Conservation (phyloP, 2,113 vertebrate genomes). For the Pterocles gutturalis region DNA sequence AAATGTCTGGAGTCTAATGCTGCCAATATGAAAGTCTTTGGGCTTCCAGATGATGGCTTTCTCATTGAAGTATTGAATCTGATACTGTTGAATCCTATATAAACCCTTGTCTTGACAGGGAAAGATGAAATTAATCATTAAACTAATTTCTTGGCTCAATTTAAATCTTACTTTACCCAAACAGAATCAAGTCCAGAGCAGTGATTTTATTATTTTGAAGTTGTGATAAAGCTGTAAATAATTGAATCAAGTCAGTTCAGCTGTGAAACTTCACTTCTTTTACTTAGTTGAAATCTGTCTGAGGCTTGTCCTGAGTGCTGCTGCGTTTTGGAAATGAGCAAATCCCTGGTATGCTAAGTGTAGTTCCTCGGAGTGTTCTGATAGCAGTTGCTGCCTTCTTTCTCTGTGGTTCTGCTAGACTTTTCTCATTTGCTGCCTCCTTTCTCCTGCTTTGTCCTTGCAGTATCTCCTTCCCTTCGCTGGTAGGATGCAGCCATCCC, state of each 20-base stretch:
- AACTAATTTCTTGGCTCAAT: background rate
- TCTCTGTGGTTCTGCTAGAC: background rate
- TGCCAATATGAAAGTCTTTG: background rate
- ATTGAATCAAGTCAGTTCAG: background rate
- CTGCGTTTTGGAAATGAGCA: background rate
- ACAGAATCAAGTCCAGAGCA: background rate
- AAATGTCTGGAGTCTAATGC: background rate
- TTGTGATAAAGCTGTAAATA: slow-evolving; percentile 5
- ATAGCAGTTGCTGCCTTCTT: background rate
- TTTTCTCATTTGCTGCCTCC: background rate
- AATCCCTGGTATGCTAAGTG: background rate
- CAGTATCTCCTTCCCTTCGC: background rate
- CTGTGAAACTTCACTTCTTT: background rate
- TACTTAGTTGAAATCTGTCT: background rate
- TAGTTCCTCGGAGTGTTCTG: background rate
- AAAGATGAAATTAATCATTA: background rate
- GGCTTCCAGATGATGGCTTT: background rate
- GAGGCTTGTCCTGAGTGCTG: background rate
- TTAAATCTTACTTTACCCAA: background rate
- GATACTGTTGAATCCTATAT: background rate
- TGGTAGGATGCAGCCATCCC: background rate
- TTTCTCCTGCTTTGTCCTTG: background rate
- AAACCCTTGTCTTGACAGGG: background rate
- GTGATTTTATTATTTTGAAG: background rate
- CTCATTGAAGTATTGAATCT: background rate